These are phyloP conservation scores for Drosophila algonquin DNA, from an alignment of 2,888 invertebrate species.

Conservation along the genomic window DNA sequence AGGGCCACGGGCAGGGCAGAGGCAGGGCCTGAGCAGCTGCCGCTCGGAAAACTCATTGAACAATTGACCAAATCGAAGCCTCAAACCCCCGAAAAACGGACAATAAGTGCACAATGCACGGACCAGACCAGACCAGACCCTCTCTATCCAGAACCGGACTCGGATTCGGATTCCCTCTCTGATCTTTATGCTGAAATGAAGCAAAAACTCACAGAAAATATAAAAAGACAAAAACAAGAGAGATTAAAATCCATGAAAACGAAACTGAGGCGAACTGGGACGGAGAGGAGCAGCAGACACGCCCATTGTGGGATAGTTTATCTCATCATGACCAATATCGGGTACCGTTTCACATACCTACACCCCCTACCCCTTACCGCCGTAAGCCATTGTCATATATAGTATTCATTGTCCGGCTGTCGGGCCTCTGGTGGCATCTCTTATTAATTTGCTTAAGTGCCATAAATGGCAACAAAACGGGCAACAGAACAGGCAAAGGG, in stretches of 20 bases:
- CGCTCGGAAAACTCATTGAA: slow-evolving; percentile 70
- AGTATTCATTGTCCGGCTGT: slow-evolving; percentile 49
- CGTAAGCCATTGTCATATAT: slow-evolving; percentile 24
- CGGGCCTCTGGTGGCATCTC: slow-evolving; percentile 57
- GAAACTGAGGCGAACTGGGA: slow-evolving; percentile 26
- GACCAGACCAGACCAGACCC: neutral
- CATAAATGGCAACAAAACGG: slow-evolving; percentile 66
- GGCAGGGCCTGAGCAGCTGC: slow-evolving; percentile 60
- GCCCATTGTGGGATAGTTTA: slow-evolving; percentile 27
- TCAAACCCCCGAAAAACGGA: slow-evolving; percentile 33
- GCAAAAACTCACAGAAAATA: slow-evolving; percentile 36
- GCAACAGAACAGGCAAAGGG: slow-evolving; percentile 17
- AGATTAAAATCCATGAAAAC: slow-evolving; percentile 69
- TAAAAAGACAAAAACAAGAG: slow-evolving; percentile 16
- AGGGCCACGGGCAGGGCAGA: neutral
- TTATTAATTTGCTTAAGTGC: slow-evolving; percentile 79
- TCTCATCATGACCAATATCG: slow-evolving; percentile 24
- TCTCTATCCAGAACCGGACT: neutral
- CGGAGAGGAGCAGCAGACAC: slow-evolving; percentile 19
- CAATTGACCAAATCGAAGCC: slow-evolving; percentile 74
- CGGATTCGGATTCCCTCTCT: neutral
- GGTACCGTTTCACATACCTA: slow-evolving; percentile 3
- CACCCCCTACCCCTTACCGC: neutral
- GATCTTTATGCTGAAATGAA: slow-evolving; percentile 41
- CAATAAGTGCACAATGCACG: slow-evolving; percentile 59